Conservation (phyloP, 1,140 invertebrate genomes). For the Lasioglossum albipes region DNA sequence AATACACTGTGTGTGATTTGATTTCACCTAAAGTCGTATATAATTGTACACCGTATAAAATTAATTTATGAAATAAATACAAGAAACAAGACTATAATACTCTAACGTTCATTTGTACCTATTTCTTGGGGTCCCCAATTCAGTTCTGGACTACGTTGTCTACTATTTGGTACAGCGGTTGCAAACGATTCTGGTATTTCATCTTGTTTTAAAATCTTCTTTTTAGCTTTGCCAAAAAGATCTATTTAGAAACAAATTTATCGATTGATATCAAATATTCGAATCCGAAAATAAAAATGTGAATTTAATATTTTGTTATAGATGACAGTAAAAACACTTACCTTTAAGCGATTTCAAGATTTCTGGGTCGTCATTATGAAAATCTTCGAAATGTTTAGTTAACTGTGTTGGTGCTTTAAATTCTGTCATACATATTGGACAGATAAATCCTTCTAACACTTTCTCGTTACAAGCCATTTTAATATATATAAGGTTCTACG, state of each 20-base stretch:
- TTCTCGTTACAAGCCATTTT: constrained; percentile 80
- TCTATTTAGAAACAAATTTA: constrained; percentile 83
- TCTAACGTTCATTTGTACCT: constrained; percentile 71
- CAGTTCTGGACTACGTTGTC: constrained; percentile 71
- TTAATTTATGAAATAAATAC: background rate
- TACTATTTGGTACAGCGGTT: constrained; percentile 68
- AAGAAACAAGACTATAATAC: background rate
- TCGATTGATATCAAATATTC: background rate
- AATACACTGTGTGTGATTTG: constrained; percentile 87
- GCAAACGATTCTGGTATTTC: constrained; percentile 82
- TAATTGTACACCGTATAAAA: background rate
- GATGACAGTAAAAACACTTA: constrained; percentile 61
- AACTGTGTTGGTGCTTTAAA: constrained; percentile 90
- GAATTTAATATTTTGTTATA: background rate
- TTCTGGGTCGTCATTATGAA: constrained; percentile 94
- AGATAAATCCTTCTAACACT: constrained; percentile 94
- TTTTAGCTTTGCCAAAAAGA: constrained; percentile 93
- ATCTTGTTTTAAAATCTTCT: constrained; percentile 91
- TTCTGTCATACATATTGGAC: constrained; percentile 95
- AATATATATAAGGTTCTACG: background rate
- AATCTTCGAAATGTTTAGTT: constrained; percentile 92
- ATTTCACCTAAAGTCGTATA: constrained; percentile 82
- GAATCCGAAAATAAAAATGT: background rate
- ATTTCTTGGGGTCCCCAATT: constrained; percentile 84
- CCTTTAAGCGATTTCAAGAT: constrained; percentile 94